Evolutionary conservation across 1,140 invertebrate species (phyloP).

Genomic region (Solenopsis fugax): DNA sequence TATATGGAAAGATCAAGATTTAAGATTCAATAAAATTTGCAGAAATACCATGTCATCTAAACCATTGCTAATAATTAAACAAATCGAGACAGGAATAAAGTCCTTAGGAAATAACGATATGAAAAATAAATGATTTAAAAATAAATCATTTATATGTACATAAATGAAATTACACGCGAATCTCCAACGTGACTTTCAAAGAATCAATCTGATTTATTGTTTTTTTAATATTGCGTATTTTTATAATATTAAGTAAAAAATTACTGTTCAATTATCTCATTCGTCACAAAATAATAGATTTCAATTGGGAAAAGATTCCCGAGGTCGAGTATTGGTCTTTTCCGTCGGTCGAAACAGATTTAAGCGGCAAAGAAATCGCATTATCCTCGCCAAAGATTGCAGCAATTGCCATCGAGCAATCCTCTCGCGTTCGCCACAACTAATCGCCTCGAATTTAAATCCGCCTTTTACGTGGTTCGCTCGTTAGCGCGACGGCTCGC

Average conservation of each 20-base stretch:
- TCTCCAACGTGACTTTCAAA: background rate
- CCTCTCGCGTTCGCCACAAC: slow-evolving; percentile 11
- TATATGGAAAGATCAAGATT: slow-evolving; percentile 8
- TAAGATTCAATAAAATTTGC: slow-evolving; percentile 12
- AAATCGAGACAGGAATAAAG: background rate
- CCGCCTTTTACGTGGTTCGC: background rate
- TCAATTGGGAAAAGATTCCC: background rate
- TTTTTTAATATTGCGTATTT: background rate
- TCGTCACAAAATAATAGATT: background rate
- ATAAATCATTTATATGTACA: background rate
- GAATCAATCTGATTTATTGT: background rate
- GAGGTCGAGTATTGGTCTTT: background rate
- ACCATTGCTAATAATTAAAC: background rate
- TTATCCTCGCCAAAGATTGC: slow-evolving; percentile 1
- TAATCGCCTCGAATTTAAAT: slow-evolving; percentile 40
- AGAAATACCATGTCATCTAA: background rate
- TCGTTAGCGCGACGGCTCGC: background rate
- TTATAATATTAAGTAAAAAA: slow-evolving; percentile 17
- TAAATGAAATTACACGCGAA: background rate
- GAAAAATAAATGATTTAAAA: background rate
- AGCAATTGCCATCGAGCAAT: slow-evolving; percentile 13
- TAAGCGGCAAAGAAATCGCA: slow-evolving; percentile 1
- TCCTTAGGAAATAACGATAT: background rate
- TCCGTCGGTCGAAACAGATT: background rate
- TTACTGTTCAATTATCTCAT: background rate